Evolutionary conservation across 2,888 invertebrate species (phyloP), one percentile per base, ranked within the genome.

Genomic region (Himalopsyche kuldschensis): DNA sequence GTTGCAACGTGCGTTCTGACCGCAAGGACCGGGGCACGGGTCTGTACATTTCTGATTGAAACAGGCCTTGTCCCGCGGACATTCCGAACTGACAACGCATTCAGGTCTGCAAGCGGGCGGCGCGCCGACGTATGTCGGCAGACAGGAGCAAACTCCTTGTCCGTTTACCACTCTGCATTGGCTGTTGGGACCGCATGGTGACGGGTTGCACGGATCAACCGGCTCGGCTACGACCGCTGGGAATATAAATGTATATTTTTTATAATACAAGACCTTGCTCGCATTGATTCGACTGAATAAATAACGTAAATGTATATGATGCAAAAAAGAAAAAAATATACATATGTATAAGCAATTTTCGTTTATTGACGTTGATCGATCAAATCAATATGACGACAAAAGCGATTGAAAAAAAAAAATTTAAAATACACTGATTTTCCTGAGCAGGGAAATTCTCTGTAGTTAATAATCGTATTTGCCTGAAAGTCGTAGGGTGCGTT

Each of bases 141-240:
- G 88, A 88, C 95, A 96, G 1, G 95, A 94, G 88, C 96, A 96
- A 27, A 95, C 93, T 0, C 94, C 94, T 90, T 95, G 94, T 32
- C 92, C 93, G 87, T 95, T 95, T 32, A 93, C 89, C 89, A 94
- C 95, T 87, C 94, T 94, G 88, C 97, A 97, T 87, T 94, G 92
- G 86, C 96, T 96, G 88, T 96, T 96, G 6, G 96, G 94, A 48
- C 97, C 97, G 88, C 97, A 97, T 0, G 96, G 96, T 3, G 95
- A 94, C 79, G 96, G 96, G 86, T 92, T 90, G 88, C 97, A 97
- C 2, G 96, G 96, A 87, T 94, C 88, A 82, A 87, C 86, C 86
- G 88, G 81, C 88, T 86, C 94, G 93, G 88, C 96, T 96, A 88
- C 95, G 95, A 87, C 96, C 95, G 88, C 95, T 95, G 15, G 95